phyloP scores from a whole-genome alignment of 2,113 vertebrate genomes.

The Lepus timidus region DNA sequence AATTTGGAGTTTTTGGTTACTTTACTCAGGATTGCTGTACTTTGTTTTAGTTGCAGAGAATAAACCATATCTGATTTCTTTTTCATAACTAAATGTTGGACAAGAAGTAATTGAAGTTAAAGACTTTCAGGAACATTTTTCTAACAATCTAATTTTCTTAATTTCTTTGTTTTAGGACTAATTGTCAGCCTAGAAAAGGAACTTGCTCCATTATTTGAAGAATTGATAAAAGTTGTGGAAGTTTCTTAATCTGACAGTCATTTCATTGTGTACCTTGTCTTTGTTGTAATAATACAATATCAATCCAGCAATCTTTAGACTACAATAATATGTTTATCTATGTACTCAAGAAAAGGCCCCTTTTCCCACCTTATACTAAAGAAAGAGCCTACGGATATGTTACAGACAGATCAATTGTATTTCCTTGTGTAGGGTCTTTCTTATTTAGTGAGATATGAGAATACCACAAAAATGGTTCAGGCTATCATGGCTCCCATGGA shows the following conservation, averaged over 20 bases:
- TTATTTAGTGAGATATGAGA: slow-evolving; percentile 80
- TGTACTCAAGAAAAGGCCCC: slow-evolving; percentile 48
- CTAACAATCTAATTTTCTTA: slow-evolving; percentile 31
- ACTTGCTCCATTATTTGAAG: slow-evolving; percentile 94
- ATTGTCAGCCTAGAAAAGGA: slow-evolving; percentile 99
- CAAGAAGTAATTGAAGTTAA: neutral
- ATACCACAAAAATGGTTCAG: slow-evolving; percentile 77
- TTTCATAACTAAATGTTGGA: slow-evolving; percentile 41
- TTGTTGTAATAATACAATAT: slow-evolving; percentile 31
- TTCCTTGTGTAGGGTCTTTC: slow-evolving; percentile 81
- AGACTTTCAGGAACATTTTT: neutral
- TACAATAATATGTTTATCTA: slow-evolving; percentile 65
- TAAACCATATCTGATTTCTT: neutral
- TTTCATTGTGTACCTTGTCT: neutral
- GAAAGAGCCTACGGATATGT: slow-evolving; percentile 81
- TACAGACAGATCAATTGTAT: slow-evolving; percentile 82
- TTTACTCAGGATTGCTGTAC: slow-evolving; percentile 25
- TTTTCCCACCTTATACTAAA: slow-evolving; percentile 81
- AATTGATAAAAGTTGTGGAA: slow-evolving; percentile 96
- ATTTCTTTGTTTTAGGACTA: slow-evolving; percentile 89
- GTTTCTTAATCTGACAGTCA: slow-evolving; percentile 88
- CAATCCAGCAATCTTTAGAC: slow-evolving; percentile 77
- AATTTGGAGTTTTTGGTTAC: neutral
- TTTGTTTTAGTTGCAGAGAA: neutral
- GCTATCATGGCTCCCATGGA: slow-evolving; percentile 86